Evolutionary conservation across 2,888 invertebrate genomes (phyloP).

Genomic region (Noctua janthina): DNA sequence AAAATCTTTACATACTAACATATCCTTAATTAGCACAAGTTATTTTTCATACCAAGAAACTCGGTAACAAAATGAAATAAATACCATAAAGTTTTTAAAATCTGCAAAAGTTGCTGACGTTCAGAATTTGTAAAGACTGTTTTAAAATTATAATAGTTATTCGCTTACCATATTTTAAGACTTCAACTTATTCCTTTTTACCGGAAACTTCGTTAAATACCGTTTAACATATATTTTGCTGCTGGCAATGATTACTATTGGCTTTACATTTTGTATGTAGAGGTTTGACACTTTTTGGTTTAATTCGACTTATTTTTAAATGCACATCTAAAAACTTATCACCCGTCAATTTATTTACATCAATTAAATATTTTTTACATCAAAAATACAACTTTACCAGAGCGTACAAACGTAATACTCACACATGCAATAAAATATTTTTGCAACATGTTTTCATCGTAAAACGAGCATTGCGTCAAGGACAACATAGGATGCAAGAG

Average conservation of each 20-base stretch:
- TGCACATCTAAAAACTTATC: too few relatives aligned
- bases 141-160: constrained; percentile 55
- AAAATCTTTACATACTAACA: background rate
- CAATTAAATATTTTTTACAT: too few relatives aligned
- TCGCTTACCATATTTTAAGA: constrained; percentile 49
- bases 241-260: background rate
- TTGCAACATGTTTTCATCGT: too few relatives aligned
- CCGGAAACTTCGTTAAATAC: constrained; percentile 23
- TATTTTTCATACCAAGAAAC: constrained; percentile 18
- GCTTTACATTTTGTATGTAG: background rate
- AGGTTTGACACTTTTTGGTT: background rate
- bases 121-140: constrained; percentile 32
- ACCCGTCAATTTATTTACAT: too few relatives aligned
- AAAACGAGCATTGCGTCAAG: too few relatives aligned
- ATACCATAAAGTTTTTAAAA: constrained; percentile 31
- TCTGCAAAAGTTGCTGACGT: constrained; percentile 23
- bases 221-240: constrained; percentile 18
- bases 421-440: too few relatives aligned
- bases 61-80: background rate
- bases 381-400: too few relatives aligned
- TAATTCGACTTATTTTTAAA: too few relatives aligned
- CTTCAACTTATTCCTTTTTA: constrained; percentile 21
- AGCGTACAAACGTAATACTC: too few relatives aligned
- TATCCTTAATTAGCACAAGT: constrained; percentile 25
- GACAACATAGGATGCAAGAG: too few relatives aligned